Percentiles rank a stretch among this genome's conserved stretches.
Conservation (phyloP, 2,888 invertebrate species). For the Rhagophthalmus giganteus region DNA sequence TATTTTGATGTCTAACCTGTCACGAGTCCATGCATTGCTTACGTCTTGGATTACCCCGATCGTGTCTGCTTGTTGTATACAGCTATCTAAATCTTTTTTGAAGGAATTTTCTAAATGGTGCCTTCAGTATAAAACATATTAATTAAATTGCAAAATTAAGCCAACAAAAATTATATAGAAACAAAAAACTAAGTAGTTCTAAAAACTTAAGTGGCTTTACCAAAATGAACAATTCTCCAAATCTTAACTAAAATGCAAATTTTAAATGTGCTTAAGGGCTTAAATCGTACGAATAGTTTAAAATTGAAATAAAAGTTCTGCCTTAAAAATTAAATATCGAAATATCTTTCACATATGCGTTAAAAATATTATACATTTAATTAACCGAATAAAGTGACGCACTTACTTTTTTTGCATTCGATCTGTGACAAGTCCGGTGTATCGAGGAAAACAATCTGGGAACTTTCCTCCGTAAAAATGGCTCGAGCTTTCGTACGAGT, state of each 20-base stretch:
- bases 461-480: slow-evolving; percentile 71
- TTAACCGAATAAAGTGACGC: not conserved
- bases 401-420: slow-evolving; percentile 70
- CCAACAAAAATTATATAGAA: too few relatives aligned
- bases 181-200: too few relatives aligned
- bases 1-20: slow-evolving; percentile 70
- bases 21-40: slow-evolving; percentile 69
- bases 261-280: too few relatives aligned
- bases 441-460: slow-evolving; percentile 89
- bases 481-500: slow-evolving; percentile 76
- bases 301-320: too few relatives aligned
- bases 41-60: slow-evolving; percentile 88
- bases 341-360: too few relatives aligned
- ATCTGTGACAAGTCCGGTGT: slow-evolving; percentile 86
- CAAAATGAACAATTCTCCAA: too few relatives aligned
- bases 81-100: slow-evolving; percentile 62
- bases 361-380: too few relatives aligned
- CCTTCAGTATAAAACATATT: slow-evolving; percentile 44
- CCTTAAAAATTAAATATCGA: too few relatives aligned
- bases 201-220: too few relatives aligned
- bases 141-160: slow-evolving; percentile 2
- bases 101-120: slow-evolving; percentile 63
- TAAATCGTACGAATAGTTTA: too few relatives aligned
- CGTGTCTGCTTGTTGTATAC: slow-evolving; percentile 73
- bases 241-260: too few relatives aligned